Evolutionary conservation across 2,113 vertebrate genomes (phyloP), one percentile per base, ranked within the genome.

Genomic region (Sorex fumeus): DNA sequence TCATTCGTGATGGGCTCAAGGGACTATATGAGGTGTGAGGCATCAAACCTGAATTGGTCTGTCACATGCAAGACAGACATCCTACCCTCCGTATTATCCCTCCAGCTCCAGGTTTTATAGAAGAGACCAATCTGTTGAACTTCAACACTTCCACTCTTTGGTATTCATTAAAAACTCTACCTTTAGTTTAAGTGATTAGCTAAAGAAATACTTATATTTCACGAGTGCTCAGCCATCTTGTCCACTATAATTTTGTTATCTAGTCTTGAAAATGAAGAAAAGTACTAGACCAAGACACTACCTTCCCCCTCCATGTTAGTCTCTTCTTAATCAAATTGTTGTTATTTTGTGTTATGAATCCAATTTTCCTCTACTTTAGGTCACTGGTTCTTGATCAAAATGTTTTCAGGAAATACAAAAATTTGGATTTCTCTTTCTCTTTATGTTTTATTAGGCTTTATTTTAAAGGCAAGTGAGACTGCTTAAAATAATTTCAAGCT

Each of bases 381-480:
- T 93, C 6, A 8, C 1, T 64, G 72, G 47, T 36, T 88, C 28
- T 88, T 91, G 47, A 75, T 62, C 62, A 82, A 84, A 77, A 47
- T 67, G 71, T 92, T 94, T 93, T 50, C 57, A 93, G 74, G 87
- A 92, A 92, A 34, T n/a, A 45, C 53, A 77, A 53, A 43, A 69
- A 62, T 89, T 77, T 95, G 88, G 81, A 85, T 93, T 40, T 64
- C 72, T 75, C 15, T 69, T 88, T 94, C 80, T 78, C 3, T 0
- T 62, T 95, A 74, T 96, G 62, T 92, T 96, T 95, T 67, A 86
- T 86, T 94, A 90, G 95, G 92, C 84, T 93, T 91, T 93, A 67
- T 88, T 97, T 89, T 94, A 90, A 93, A 97, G 95, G 95, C 97
- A 95, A 96, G 93, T 94, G 96, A 97, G 27, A 96, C 88, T 87